These are phyloP conservation scores for Campoplex nolae DNA, from an alignment of 2,888 invertebrate species.

Conservation along the genomic window DNA sequence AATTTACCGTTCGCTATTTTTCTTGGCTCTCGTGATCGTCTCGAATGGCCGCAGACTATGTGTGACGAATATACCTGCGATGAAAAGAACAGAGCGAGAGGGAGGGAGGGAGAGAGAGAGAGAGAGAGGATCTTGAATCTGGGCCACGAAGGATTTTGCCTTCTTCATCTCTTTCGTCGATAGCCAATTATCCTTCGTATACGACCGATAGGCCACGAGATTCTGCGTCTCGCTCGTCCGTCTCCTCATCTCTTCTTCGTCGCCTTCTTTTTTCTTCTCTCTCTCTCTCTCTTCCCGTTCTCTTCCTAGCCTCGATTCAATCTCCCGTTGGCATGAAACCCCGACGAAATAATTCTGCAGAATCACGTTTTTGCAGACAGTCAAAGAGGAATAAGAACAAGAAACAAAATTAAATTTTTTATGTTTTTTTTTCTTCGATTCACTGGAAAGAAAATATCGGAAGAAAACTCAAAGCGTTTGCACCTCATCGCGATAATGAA, in stretches of 20 bases:
- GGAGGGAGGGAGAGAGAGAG: not conserved
- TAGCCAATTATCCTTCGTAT: conserved; percentile 58
- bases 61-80: conserved; percentile 29
- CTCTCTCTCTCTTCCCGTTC: not conserved
- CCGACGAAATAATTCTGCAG: conserved; percentile 15
- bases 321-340: conserved; percentile 6
- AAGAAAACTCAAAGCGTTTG: not conserved
- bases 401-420: not conserved
- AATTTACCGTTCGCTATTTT: not conserved
- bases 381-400: not conserved
- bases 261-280: conserved; percentile 1
- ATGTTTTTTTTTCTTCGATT: no score
- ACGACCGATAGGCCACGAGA: conserved; percentile 52
- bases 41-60: conserved; percentile 29
- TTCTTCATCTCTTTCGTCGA: conserved; percentile 48
- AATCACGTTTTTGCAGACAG: not conserved
- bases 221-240: conserved; percentile 13
- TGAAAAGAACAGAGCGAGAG: not conserved
- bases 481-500: conserved; percentile 2
- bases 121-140: conserved; percentile 27
- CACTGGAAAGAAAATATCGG: not conserved
- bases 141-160: conserved; percentile 54
- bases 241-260: conserved; percentile 32
- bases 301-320: conserved; percentile 10
- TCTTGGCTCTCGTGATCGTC: not conserved